phyloP scores from a whole-genome alignment of 2,113 vertebrate genomes.

The Macheiramphus alcinus region DNA sequence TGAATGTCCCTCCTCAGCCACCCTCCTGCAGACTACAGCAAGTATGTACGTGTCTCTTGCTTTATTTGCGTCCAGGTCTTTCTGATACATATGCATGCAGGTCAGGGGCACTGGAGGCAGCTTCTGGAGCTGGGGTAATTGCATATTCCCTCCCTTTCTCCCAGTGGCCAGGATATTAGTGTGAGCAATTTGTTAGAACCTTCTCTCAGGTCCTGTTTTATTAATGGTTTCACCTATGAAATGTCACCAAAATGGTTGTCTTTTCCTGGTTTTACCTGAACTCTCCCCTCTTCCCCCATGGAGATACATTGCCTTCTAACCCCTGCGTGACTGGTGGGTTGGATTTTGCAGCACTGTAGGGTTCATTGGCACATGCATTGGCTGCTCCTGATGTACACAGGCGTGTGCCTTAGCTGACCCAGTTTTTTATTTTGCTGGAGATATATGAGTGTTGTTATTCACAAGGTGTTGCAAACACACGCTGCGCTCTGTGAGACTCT shows the following conservation, averaged over 20 bases:
- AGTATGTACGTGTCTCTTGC: background rate
- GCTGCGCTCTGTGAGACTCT: conserved; percentile 14
- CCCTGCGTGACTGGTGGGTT: background rate
- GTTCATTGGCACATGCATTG: background rate
- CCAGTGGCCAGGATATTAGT: background rate
- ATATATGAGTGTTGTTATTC: conserved; percentile 38
- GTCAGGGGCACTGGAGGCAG: background rate
- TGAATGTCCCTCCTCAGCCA: background rate
- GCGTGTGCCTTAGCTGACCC: background rate
- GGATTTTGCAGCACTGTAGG: background rate
- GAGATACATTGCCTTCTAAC: background rate
- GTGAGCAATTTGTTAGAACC: background rate
- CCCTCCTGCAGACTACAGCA: background rate
- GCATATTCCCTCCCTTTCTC: background rate
- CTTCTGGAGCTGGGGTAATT: background rate
- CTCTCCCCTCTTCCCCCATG: background rate
- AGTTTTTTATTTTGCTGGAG: conserved; percentile 30
- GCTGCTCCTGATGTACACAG: background rate
- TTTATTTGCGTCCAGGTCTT: background rate
- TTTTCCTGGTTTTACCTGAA: background rate
- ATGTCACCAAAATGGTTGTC: background rate
- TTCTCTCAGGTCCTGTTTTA: background rate
- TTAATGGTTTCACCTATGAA: conserved; percentile 23
- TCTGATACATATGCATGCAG: background rate
- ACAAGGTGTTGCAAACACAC: conserved; percentile 20